A percentile compares a stretch with the other conserved stretches of the same genome.
These are phyloP conservation scores for Jacana jacana DNA, from an alignment of 2,113 vertebrate genomes.

Conservation along the genomic window DNA sequence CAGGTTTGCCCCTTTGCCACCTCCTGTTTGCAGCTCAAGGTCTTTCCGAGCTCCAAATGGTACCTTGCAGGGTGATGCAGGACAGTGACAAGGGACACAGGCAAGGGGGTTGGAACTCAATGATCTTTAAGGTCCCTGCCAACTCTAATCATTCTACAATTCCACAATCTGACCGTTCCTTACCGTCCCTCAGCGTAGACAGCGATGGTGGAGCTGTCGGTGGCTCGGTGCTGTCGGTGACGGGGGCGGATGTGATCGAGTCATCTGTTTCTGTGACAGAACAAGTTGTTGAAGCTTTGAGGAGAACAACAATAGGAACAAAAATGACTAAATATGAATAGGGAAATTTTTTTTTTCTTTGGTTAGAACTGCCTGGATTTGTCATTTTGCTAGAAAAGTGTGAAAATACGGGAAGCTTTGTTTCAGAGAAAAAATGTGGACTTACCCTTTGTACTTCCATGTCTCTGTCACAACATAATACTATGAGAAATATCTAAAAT, in stretches of 20 bases:
- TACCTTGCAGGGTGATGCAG: not conserved
- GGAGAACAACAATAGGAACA: not conserved
- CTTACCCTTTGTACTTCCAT: not conserved
- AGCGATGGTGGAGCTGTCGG: accelerated
- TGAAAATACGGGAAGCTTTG: not conserved
- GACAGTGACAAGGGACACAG: not conserved
- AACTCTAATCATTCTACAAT: too few species aligned
- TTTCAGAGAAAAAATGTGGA: not conserved
- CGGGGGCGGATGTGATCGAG: not conserved
- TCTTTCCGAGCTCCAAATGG: not conserved
- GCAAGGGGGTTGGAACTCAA: too few species aligned
- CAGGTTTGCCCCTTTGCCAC: not conserved
- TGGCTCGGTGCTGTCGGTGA: accelerated
- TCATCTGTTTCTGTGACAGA: not conserved
- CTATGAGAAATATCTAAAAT: not conserved
- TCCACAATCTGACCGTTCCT: not conserved
- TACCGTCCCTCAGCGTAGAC: accelerated
- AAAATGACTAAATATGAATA: not conserved
- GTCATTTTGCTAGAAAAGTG: not conserved
- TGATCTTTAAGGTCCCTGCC: too few species aligned
- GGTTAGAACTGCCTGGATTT: not conserved
- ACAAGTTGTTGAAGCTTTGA: not conserved
- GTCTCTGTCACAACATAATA: not conserved
- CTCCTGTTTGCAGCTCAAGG: not conserved
- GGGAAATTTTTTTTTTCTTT: not conserved